Percentiles rank a stretch among this genome's conserved stretches.
phyloP scores from a whole-genome alignment of 2,888 invertebrate genomes.

The Cataglyphis albicans region DNA sequence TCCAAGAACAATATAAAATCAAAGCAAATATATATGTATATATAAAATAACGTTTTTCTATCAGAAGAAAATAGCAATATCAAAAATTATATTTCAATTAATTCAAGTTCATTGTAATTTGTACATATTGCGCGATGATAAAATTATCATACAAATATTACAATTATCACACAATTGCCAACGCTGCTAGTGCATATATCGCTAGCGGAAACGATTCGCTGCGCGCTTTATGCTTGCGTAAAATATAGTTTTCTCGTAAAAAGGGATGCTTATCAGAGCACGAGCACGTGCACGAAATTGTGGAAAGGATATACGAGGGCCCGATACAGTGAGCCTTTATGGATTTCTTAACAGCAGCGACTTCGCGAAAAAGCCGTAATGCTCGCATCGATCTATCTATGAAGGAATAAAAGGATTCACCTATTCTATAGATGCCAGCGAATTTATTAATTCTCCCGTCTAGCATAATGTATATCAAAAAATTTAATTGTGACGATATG shows the following conservation, averaged over 20 bases:
- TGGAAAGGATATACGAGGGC: slow-evolving; percentile 33
- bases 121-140: not conserved
- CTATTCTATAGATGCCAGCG: not conserved
- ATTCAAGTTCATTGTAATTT: not conserved
- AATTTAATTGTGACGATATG: not conserved
- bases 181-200: slow-evolving; percentile 11
- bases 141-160: slow-evolving; percentile 6
- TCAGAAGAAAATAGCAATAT: not conserved
- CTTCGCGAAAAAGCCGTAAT: slow-evolving; percentile 21
- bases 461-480: not conserved
- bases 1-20: not conserved
- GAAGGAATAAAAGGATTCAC: slow-evolving; percentile 9
- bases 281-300: slow-evolving; percentile 66
- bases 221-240: slow-evolving; percentile 65
- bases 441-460: slow-evolving; percentile 8
- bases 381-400: slow-evolving; percentile 22
- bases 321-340: slow-evolving; percentile 21
- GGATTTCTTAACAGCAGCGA: slow-evolving; percentile 42
- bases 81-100: not conserved
- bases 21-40: not conserved
- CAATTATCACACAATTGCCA: slow-evolving; percentile 10
- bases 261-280: slow-evolving; percentile 48
- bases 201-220: slow-evolving; percentile 22
- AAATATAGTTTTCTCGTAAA: slow-evolving; percentile 46
- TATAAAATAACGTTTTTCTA: not conserved